Evolutionary conservation across 2,113 vertebrate genomes (phyloP).

Genomic region (Melanostigma gelatinosum): DNA sequence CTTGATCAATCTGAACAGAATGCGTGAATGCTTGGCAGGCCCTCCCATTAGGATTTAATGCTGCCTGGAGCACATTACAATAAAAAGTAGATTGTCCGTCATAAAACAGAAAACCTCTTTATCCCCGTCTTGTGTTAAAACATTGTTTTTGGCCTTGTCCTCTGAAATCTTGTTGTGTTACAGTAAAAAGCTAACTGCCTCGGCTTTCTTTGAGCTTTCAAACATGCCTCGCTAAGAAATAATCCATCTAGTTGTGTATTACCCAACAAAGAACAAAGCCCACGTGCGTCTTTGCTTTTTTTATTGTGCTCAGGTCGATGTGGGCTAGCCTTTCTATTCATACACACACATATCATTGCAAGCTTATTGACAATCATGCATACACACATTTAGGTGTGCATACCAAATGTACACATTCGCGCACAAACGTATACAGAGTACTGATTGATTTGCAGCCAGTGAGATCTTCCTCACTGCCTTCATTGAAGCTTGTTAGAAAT

Average conservation of each 20-base stretch:
- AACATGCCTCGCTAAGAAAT: background rate
- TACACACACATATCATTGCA: background rate
- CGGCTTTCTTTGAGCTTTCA: slow-evolving; percentile 8
- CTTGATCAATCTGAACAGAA: slow-evolving; percentile 30
- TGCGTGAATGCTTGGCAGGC: slow-evolving; percentile 24
- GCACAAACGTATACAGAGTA: background rate
- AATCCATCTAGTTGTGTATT: background rate
- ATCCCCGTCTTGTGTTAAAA: slow-evolving; percentile 42
- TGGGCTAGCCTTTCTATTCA: background rate
- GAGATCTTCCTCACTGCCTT: slow-evolving; percentile 42
- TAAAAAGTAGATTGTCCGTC: slow-evolving; percentile 36
- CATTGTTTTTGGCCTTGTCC: slow-evolving; percentile 37
- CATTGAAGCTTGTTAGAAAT: slow-evolving; percentile 66
- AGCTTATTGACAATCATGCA: background rate
- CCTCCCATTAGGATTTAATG: slow-evolving; percentile 38
- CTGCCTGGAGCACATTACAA: slow-evolving; percentile 28
- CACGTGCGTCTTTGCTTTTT: slow-evolving; percentile 16
- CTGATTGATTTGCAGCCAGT: slow-evolving; percentile 59
- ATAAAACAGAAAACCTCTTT: slow-evolving; percentile 45
- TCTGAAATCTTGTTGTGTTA: slow-evolving; percentile 33
- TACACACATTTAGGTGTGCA: slow-evolving; percentile 3
- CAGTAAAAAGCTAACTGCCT: slow-evolving; percentile 26
- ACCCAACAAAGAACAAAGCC: background rate
- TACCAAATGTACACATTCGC: background rate
- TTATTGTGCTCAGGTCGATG: background rate